These are phyloP conservation scores for Flexamia atlantica DNA, from an alignment of 2,888 invertebrate genomes.

Conservation along the genomic window DNA sequence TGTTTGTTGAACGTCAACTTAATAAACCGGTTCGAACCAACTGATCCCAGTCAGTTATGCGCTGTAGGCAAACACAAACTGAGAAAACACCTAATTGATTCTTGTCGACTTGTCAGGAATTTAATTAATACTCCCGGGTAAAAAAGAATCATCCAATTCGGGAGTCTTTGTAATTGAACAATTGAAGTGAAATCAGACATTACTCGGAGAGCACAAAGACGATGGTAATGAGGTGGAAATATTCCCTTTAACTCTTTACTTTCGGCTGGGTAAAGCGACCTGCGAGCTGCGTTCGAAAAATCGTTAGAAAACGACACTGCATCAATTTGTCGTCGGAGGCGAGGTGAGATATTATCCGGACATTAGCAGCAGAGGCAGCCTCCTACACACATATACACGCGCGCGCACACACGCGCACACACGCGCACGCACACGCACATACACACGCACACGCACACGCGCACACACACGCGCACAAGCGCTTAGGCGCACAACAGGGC, in stretches of 20 bases:
- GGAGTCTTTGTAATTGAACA: conserved; percentile 2
- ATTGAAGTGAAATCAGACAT: conserved; percentile 32
- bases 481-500: not conserved
- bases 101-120: conserved; percentile 1
- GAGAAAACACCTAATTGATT: conserved; percentile 10
- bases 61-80: not conserved
- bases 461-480: not conserved
- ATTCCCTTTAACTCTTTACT: conserved; percentile 15
- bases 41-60: not conserved
- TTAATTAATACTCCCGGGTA: conserved; percentile 12
- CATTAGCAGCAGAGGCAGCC: conserved; percentile 8
- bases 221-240: conserved; percentile 23
- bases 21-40: not conserved
- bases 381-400: not conserved
- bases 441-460: not conserved
- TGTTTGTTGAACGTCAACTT: not conserved
- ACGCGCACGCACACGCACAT: not conserved
- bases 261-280: conserved; percentile 9
- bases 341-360: conserved; percentile 7
- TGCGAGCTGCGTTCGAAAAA: conserved; percentile 12
- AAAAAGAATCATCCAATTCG: conserved; percentile 21
- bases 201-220: not conserved
- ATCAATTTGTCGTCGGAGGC: conserved; percentile 41
- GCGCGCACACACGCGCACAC: conserved; percentile 16
- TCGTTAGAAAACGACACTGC: conserved; percentile 53